These are phyloP conservation scores for Drosophila barbarae DNA, from an alignment of 2,888 invertebrate species.

Conservation along the genomic window DNA sequence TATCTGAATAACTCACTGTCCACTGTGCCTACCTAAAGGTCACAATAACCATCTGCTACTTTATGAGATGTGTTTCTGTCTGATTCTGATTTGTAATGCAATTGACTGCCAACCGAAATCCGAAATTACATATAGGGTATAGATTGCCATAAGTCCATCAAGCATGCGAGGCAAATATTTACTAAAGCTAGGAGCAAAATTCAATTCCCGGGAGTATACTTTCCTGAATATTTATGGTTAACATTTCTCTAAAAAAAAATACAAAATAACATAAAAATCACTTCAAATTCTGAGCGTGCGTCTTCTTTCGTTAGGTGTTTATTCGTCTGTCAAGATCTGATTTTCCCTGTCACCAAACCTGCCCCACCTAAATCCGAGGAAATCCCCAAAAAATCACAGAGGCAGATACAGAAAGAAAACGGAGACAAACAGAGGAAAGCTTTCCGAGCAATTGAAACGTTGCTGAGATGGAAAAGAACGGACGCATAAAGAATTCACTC, in stretches of 20 bases:
- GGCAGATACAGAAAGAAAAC: slow-evolving; percentile 1
- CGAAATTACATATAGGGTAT: slow-evolving; percentile 14
- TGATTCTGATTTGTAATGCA: slow-evolving; percentile 9
- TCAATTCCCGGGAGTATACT: slow-evolving; percentile 8
- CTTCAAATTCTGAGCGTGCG: slow-evolving; percentile 8
- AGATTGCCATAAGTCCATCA: slow-evolving; percentile 14
- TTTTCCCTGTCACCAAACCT: slow-evolving; percentile 26
- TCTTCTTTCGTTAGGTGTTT: slow-evolving; percentile 14
- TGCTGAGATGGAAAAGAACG: slow-evolving; percentile 1
- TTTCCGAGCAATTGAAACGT: slow-evolving; percentile 37
- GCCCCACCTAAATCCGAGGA: slow-evolving; percentile 11
- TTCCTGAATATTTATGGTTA: slow-evolving; percentile 5
- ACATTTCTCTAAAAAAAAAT: neutral
- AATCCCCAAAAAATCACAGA: slow-evolving; percentile 11
- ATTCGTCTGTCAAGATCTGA: slow-evolving; percentile 22
- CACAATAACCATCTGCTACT: slow-evolving; percentile 7
- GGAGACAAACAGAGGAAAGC: slow-evolving; percentile 14
- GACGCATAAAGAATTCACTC: slow-evolving; percentile 5
- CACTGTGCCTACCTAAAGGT: slow-evolving; percentile 1
- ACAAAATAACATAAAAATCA: slow-evolving; percentile 8
- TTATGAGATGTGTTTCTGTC: slow-evolving; percentile 7
- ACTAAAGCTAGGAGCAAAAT: slow-evolving; percentile 1
- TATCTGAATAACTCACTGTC: no score
- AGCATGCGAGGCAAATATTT: slow-evolving; percentile 9
- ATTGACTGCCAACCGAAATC: slow-evolving; percentile 12